Conservation (phyloP, 2,797 vertebrate genomes). For the Paratrypauchen microcephalus region DNA sequence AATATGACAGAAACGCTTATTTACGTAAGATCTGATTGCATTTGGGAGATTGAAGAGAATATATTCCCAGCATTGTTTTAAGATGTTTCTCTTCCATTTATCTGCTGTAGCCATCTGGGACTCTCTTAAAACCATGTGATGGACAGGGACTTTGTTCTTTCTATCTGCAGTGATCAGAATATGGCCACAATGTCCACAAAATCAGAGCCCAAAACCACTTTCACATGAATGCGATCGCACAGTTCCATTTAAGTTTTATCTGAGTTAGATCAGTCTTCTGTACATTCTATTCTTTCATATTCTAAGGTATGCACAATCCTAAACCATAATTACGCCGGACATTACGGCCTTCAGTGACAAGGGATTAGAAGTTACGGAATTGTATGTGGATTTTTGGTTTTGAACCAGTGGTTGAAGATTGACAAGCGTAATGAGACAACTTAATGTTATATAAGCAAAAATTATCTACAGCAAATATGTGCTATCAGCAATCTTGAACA, state of each 20-base stretch:
- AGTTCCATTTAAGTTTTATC: slow-evolving; percentile 3
- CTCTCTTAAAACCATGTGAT: slow-evolving; percentile 4
- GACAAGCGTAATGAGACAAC: background rate
- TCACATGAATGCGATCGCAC: background rate
- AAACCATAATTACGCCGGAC: background rate
- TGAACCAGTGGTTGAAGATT: background rate
- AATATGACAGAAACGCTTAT: slow-evolving; percentile 4
- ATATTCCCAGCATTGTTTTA: slow-evolving; percentile 9
- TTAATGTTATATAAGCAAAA: background rate
- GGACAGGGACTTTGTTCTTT: slow-evolving; percentile 9
- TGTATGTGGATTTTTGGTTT: background rate
- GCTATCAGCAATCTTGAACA: background rate
- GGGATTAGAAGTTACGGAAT: background rate
- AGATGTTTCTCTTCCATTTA: background rate
- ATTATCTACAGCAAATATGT: background rate
- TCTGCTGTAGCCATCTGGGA: slow-evolving; percentile 5
- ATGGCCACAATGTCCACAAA: slow-evolving; percentile 1
- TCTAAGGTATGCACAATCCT: background rate
- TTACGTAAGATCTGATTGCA: slow-evolving; percentile 15
- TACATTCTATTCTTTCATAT: background rate
- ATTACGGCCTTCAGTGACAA: background rate
- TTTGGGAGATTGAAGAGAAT: slow-evolving; percentile 7
- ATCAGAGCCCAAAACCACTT: slow-evolving; percentile 4
- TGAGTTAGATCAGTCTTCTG: background rate
- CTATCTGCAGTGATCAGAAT: background rate